phyloP scores from a whole-genome alignment of 2,888 invertebrate genomes.

The Pteria penguin region DNA sequence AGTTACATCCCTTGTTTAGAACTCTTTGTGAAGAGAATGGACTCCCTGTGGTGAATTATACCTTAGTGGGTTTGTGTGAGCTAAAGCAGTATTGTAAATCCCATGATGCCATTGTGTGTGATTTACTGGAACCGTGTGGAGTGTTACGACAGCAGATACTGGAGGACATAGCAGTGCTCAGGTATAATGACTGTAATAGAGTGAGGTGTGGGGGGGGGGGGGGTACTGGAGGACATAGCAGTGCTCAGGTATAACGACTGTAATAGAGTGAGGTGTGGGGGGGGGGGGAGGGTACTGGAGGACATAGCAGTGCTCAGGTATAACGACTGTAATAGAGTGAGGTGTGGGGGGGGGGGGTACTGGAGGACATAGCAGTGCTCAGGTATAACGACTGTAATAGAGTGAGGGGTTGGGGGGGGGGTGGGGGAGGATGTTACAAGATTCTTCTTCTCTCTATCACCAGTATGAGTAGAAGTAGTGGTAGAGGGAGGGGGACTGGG shows the following conservation, averaged over 20 bases:
- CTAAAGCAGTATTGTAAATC: slow-evolving; percentile 38
- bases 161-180: slow-evolving; percentile 72
- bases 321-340: slow-evolving; percentile 66
- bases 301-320: slow-evolving; percentile 72
- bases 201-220: no score
- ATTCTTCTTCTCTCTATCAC: no score
- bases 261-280: no score
- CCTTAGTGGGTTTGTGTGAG: slow-evolving; percentile 44
- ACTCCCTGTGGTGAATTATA: slow-evolving; percentile 44
- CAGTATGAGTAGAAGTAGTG: no score
- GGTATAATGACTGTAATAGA: no score
- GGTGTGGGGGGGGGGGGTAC: slow-evolving; percentile 62
- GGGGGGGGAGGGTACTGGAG: no score
- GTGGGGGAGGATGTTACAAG: no score
- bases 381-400: no score
- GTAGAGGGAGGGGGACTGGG: no score
- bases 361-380: slow-evolving; percentile 72
- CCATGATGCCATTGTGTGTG: slow-evolving; percentile 59
- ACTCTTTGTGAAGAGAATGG: slow-evolving; percentile 53
- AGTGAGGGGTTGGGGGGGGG: no score
- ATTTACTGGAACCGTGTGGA: slow-evolving; percentile 68
- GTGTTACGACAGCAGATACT: slow-evolving; percentile 66
- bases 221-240: no score
- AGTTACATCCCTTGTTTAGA: slow-evolving; percentile 51
- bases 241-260: no score